Evolutionary conservation across 2,888 invertebrate genomes (phyloP).

Genomic region (Drosophila pseudotakahashii): DNA sequence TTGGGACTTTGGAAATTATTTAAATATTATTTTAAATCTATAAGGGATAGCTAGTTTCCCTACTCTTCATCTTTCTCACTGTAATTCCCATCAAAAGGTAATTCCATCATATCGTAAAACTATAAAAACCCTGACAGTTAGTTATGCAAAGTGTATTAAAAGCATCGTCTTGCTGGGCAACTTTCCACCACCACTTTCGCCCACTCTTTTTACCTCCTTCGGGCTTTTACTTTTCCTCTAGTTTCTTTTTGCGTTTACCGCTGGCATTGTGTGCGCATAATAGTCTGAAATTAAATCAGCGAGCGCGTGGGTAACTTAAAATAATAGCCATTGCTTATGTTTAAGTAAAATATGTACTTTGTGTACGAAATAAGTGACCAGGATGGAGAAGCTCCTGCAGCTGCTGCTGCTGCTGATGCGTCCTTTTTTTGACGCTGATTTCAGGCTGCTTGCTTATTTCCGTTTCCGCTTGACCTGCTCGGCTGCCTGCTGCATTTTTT

Average conservation of each 20-base stretch:
- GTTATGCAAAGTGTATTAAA: conserved; percentile 46
- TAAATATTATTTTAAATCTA: background rate
- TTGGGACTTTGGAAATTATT: background rate
- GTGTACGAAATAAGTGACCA: conserved; percentile 38
- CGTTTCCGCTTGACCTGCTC: conserved; percentile 53
- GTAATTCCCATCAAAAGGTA: conserved; percentile 14
- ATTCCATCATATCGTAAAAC: conserved; percentile 39
- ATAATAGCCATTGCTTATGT: conserved; percentile 79
- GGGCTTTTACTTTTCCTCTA: conserved; percentile 23
- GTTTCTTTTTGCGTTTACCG: conserved; percentile 60
- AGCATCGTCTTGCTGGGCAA: conserved; percentile 27
- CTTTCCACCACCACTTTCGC: conserved; percentile 26
- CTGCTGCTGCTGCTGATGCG: background rate
- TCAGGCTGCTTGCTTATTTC: conserved; percentile 55
- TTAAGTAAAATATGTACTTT: conserved; percentile 73
- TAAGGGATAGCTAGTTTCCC: background rate
- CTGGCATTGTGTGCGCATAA: conserved; percentile 74
- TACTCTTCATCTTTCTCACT: background rate
- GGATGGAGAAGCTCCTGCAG: conserved; percentile 19
- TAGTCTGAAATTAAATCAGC: conserved; percentile 78
- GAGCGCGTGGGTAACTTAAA: conserved; percentile 77
- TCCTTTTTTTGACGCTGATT: conserved; percentile 13
- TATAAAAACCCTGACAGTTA: conserved; percentile 20
- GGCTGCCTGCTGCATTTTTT: conserved; percentile 34
- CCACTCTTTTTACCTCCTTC: conserved; percentile 20